Conservation (phyloP, 2,797 vertebrate genomes). For the Ctenopoma kingsleyae region DNA sequence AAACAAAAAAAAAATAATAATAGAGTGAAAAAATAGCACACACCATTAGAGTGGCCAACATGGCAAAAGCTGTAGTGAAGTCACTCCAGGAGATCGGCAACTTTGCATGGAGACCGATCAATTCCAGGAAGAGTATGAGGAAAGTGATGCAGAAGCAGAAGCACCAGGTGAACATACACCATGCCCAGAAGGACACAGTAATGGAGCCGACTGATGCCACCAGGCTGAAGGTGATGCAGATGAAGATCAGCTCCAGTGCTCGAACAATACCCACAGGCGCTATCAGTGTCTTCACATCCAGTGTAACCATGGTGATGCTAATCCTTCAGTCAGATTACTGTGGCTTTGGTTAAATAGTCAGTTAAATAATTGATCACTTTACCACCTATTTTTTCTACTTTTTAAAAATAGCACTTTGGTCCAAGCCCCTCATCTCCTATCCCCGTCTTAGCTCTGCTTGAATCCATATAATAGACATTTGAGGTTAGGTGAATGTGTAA, state of each 20-base stretch:
- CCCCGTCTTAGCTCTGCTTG: not conserved
- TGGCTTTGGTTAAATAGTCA: not conserved
- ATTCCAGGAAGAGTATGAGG: conserved; percentile 85
- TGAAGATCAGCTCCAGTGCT: conserved; percentile 81
- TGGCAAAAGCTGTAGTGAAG: conserved; percentile 88
- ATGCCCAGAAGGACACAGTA: conserved; percentile 48
- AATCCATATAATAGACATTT: not conserved
- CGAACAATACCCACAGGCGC: conserved; percentile 84
- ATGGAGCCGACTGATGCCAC: conserved; percentile 65
- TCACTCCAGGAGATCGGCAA: conserved; percentile 90
- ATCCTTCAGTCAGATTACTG: not conserved
- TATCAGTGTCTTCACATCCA: conserved; percentile 72
- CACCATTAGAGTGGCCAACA: conserved; percentile 87
- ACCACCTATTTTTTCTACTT: not conserved
- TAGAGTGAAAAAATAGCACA: conserved; percentile 2
- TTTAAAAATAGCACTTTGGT: not conserved
- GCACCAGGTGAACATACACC: conserved; percentile 92
- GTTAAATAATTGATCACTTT: not conserved
- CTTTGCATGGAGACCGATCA: conserved; percentile 68
- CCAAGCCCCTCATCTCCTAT: not conserved
- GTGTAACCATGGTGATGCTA: conserved; percentile 37
- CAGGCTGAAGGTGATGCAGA: conserved; percentile 88
- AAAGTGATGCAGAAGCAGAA: conserved; percentile 87
- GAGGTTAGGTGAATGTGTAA: not conserved
- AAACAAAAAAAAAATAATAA: not conserved